These are phyloP conservation scores for Nasonovia ribisnigri DNA, from an alignment of 2,888 invertebrate species.

Conservation along the genomic window DNA sequence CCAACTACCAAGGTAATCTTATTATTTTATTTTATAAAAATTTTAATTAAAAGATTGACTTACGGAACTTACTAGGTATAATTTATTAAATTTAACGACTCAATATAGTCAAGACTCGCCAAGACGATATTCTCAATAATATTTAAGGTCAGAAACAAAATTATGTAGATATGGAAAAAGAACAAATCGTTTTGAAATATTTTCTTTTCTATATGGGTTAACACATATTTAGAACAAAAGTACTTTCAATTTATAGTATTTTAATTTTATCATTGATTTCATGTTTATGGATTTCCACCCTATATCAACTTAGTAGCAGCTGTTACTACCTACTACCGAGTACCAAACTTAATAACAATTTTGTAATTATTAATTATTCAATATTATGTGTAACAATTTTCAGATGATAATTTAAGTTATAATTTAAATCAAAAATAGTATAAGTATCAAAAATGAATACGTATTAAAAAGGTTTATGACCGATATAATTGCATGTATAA, in stretches of 20 bases:
- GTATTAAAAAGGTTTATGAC: neutral
- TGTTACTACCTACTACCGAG: neutral
- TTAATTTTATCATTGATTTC: neutral
- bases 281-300: neutral
- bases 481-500: conserved; percentile 5
- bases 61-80: neutral
- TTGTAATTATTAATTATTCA: neutral
- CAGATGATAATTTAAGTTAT: neutral
- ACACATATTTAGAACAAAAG: neutral
- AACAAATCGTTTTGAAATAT: neutral
- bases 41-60: neutral
- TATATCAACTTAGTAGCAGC: no score
- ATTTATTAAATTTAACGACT: neutral
- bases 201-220: neutral
- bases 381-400: neutral
- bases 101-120: neutral
- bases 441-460: neutral
- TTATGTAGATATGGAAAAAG: neutral
- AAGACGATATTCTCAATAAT: neutral
- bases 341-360: neutral
- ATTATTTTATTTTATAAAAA: neutral
- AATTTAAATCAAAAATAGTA: neutral
- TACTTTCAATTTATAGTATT: neutral
- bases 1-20: neutral
- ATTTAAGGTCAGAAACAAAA: neutral